phyloP scores from a whole-genome alignment of 1,140 invertebrate genomes.

The Mycetomoellerius zeteki region DNA sequence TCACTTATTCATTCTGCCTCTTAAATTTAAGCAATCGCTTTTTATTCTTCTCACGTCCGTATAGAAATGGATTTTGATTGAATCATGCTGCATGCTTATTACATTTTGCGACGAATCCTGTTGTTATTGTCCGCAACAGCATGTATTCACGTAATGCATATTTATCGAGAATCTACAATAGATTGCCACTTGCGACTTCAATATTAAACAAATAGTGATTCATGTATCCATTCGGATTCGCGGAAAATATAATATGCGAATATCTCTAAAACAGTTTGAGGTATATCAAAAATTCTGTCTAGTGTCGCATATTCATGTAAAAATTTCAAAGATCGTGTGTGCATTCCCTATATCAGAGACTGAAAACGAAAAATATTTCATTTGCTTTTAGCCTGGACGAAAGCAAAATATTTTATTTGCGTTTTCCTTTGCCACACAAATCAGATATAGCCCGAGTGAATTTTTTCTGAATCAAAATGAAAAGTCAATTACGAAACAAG shows the following conservation, averaged over 20 bases:
- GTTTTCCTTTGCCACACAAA: neutral
- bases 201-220: constrained; percentile 34
- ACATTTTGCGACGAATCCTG: neutral
- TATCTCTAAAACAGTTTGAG: neutral
- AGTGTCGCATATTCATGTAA: neutral
- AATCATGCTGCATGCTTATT: constrained; percentile 23
- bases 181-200: constrained; percentile 13
- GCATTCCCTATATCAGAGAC: neutral
- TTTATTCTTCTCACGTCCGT: neutral
- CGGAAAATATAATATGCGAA: constrained; percentile 26
- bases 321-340: constrained; percentile 6
- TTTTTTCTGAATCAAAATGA: constrained; percentile 9
- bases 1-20: neutral
- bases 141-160: constrained; percentile 13
- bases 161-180: constrained; percentile 30
- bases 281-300: constrained; percentile 45
- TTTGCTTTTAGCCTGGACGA: constrained; percentile 18
- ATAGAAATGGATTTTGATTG: constrained; percentile 27
- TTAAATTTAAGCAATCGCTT: neutral
- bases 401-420: constrained; percentile 35
- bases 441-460: neutral
- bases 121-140: constrained; percentile 9
- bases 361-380: constrained; percentile 34
- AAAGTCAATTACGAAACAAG: constrained; percentile 18
- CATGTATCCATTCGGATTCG: neutral